These are phyloP conservation scores for Lepidothrix coronata DNA, from an alignment of 2,113 vertebrate genomes.

Conservation along the genomic window DNA sequence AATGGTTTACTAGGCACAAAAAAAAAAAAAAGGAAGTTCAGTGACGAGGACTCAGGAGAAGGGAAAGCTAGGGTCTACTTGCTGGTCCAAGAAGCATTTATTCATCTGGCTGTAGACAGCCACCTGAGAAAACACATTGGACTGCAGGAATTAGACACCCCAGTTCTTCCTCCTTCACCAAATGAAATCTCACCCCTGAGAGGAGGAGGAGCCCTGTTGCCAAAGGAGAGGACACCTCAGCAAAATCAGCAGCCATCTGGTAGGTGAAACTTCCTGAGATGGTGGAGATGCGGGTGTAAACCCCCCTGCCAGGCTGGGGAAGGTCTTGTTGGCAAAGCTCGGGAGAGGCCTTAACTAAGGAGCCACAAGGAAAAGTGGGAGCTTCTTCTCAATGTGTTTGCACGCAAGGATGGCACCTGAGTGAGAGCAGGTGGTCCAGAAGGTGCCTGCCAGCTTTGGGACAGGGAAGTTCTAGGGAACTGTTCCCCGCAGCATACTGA, in stretches of 20 bases:
- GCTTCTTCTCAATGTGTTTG: rapidly evolving
- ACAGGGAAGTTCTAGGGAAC: rapidly evolving
- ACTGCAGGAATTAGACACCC: neutral
- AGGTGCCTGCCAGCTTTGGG: rapidly evolving
- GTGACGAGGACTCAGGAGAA: neutral
- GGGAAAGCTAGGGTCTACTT: neutral
- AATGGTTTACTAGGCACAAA: neutral
- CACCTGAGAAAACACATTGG: neutral
- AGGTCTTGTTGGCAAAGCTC: neutral
- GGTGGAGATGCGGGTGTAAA: rapidly evolving
- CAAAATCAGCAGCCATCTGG: neutral
- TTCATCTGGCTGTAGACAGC: neutral
- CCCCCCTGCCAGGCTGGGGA: neutral
- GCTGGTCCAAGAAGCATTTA: neutral
- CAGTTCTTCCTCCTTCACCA: neutral
- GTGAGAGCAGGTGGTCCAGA: neutral
- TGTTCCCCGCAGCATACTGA: rapidly evolving
- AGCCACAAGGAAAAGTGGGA: rapidly evolving
- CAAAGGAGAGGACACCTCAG: neutral
- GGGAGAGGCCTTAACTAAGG: neutral
- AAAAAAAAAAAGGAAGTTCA: neutral
- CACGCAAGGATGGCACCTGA: rapidly evolving
- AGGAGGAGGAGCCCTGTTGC: neutral
- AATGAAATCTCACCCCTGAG: neutral
- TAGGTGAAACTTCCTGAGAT: neutral